Evolutionary conservation across 2,797 vertebrate species (phyloP).

Genomic region (Oryzias sinensis): DNA sequence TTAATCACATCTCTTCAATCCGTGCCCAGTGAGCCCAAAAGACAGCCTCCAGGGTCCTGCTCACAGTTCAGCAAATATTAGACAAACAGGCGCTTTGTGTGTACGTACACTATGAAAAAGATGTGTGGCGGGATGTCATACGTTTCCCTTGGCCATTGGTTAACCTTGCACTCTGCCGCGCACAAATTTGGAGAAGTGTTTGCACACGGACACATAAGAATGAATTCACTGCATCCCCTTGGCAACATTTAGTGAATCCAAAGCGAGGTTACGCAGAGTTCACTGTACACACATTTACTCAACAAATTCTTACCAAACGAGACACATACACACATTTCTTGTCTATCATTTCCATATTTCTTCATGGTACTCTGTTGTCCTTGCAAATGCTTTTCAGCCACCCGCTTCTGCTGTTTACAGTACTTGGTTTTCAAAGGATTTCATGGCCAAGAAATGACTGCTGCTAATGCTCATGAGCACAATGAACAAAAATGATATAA

Average conservation of each 20-base stretch:
- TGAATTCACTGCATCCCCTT: conserved; percentile 55
- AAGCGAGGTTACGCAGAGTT: conserved; percentile 69
- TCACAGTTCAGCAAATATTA: conserved; percentile 31
- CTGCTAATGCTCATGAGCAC: conserved; percentile 62
- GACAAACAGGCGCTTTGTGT: conserved; percentile 40
- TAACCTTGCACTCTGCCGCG: conserved; percentile 58
- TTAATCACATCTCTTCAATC: conserved; percentile 66
- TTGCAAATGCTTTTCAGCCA: conserved; percentile 45
- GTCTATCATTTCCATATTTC: conserved; percentile 52
- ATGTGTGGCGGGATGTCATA: conserved; percentile 52
- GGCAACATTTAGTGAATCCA: conserved; percentile 72
- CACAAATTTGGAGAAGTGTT: conserved; percentile 44
- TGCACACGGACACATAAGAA: conserved; percentile 38
- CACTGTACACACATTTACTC: conserved; percentile 40
- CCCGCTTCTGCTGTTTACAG: conserved; percentile 49
- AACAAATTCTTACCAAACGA: conserved; percentile 38
- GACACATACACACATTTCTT: conserved; percentile 40
- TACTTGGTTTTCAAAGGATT: conserved; percentile 64
- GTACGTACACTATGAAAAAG: conserved; percentile 34
- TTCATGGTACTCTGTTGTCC: not conserved
- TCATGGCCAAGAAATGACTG: conserved; percentile 44
- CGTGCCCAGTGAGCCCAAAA: conserved; percentile 47
- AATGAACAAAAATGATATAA: conserved; percentile 67
- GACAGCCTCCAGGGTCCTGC: conserved; percentile 51
- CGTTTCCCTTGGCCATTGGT: conserved; percentile 62